Percentiles rank a stretch among this genome's conserved stretches.
Evolutionary conservation across 2,888 invertebrate genomes (phyloP).

Genomic region (Drosophila basisetae): DNA sequence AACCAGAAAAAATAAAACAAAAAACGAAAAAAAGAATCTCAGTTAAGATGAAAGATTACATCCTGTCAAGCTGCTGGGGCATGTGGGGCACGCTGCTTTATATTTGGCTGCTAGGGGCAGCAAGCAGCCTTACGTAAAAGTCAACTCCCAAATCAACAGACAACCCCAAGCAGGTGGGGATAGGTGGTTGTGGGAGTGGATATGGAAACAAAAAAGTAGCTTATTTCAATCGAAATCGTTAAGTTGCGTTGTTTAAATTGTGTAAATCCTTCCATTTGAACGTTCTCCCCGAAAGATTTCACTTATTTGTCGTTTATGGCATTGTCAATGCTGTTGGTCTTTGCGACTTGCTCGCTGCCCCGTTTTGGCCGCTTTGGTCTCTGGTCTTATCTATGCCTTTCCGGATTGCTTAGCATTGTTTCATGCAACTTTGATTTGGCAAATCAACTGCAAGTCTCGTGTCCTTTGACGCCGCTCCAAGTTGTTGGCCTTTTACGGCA

Average conservation of each 20-base stretch:
- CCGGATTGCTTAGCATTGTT: constrained; percentile 67
- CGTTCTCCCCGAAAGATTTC: constrained; percentile 34
- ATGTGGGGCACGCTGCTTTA: constrained; percentile 14
- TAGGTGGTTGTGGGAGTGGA: constrained; percentile 6
- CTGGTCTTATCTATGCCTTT: constrained; percentile 46
- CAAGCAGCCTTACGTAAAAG: constrained; percentile 60
- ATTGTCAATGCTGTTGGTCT: constrained; percentile 41
- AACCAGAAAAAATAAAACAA: neutral
- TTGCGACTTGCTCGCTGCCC: constrained; percentile 18
- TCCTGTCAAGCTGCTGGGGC: constrained; percentile 48
- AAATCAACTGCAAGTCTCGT: constrained; percentile 67
- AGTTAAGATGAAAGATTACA: constrained; percentile 76
- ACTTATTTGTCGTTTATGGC: constrained; percentile 43
- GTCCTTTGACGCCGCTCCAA: constrained; percentile 19
- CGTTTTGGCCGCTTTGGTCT: constrained; percentile 5
- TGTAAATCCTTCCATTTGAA: constrained; percentile 75
- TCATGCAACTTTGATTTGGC: constrained; percentile 74
- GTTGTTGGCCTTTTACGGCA: constrained; percentile 23
- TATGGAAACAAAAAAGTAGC: constrained; percentile 55
- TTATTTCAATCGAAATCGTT: constrained; percentile 73
- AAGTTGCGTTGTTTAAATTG: constrained; percentile 68
- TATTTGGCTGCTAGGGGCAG: constrained; percentile 3
- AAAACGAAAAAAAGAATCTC: constrained; percentile 49
- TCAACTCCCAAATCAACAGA: constrained; percentile 75
- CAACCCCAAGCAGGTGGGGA: constrained; percentile 5